These are phyloP conservation scores for Nibea coibor DNA, from an alignment of 2,113 vertebrate genomes.

Conservation along the genomic window DNA sequence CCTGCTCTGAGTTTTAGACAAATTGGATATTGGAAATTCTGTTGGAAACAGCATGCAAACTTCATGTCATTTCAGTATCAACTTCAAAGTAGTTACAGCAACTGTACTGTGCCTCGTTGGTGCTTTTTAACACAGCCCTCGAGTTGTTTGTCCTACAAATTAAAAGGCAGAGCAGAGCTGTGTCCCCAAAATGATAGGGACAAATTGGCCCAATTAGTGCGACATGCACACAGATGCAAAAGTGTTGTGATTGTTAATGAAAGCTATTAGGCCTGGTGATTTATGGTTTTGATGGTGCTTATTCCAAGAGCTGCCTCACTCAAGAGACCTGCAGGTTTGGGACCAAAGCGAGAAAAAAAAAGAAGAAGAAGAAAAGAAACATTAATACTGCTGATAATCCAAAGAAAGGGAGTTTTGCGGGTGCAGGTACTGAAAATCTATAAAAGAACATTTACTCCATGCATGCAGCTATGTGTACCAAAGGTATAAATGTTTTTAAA, in stretches of 20 bases:
- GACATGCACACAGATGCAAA: slow-evolving; percentile 80
- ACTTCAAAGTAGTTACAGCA: slow-evolving; percentile 1
- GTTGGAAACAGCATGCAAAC: neutral
- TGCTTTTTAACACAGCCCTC: slow-evolving; percentile 21
- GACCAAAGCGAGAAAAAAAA: slow-evolving; percentile 18
- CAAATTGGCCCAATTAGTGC: slow-evolving; percentile 82
- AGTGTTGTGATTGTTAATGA: slow-evolving; percentile 82
- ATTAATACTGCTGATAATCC: slow-evolving; percentile 61
- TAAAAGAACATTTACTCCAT: no score
- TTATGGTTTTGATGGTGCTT: slow-evolving; percentile 70
- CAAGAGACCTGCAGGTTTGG: slow-evolving; percentile 61
- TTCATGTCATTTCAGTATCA: neutral
- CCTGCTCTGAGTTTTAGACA: neutral
- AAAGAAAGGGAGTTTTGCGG: slow-evolving; percentile 29
- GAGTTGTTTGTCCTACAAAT: slow-evolving; percentile 77
- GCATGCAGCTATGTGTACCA: no score
- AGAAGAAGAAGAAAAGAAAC: neutral
- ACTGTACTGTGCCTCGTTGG: neutral
- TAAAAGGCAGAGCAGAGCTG: slow-evolving; percentile 67
- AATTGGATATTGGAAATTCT: slow-evolving; percentile 13
- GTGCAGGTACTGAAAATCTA: neutral
- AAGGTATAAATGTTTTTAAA: no score
- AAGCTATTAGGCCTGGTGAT: slow-evolving; percentile 78
- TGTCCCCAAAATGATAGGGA: slow-evolving; percentile 76
- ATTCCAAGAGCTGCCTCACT: slow-evolving; percentile 56